Evolutionary conservation across 2,888 invertebrate species (phyloP), one percentile per base, ranked within the genome.

Genomic region (Omphaloscelis lunosa): DNA sequence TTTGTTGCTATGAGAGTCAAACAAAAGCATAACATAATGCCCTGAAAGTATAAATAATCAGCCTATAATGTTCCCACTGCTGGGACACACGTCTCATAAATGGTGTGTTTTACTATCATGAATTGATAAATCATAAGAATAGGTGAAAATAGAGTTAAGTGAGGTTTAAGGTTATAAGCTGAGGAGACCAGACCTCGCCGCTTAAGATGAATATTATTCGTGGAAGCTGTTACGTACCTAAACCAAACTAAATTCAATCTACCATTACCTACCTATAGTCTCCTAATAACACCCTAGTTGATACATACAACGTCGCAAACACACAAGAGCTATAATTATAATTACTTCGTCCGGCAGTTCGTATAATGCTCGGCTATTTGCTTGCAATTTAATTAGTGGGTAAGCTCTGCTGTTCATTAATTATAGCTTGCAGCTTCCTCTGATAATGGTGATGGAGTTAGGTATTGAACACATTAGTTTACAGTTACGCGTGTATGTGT

Each of bases 381-480:
- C 81, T 83, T 87, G 88, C 89, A 89, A 86, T 89, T 88, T 91
- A 92, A 93, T 92, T 90, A 92, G 82, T 88, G 89, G 82, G 86
- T 85, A 86, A 89, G 87, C 88, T 75, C 72, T 77, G 81, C 80
- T 84, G 86, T 89, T 89, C 85, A 89, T 91, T 93, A 92, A 93
- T 93, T 93, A 92, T 77, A 89, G 86, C 83, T 77, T 82, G 76
- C 81, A 83, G 79, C 73, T 85, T 86, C 86, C 81, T 72, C 75
- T 84, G 85, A 86, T 88, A 86, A 86, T 81, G 77, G 82, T 80
- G 82, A 80, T 75, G 75, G 61, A 83, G 69, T 72, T 79, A 72
- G 83, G 79, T 77, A 69, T 84, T 56, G 63, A 20, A 72, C 75
- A 84, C 75, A 85, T 66, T 51, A 59, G 67, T 39, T 66, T 51